Conservation (phyloP, 1,140 invertebrate species). For the Trinorchestia longiramus region DNA sequence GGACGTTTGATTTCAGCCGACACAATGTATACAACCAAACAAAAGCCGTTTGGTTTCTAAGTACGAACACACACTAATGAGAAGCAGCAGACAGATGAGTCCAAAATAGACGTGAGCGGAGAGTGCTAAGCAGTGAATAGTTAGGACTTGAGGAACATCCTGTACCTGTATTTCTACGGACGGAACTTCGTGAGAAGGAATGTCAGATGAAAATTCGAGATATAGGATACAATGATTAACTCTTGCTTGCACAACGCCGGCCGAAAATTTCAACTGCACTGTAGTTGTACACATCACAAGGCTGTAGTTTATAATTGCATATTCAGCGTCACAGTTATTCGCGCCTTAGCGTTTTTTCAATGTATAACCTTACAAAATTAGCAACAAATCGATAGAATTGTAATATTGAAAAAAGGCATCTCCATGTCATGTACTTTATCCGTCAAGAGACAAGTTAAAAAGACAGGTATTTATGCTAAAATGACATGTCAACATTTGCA, state of each 20-base stretch:
- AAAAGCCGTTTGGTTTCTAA: neutral
- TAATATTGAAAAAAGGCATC: neutral
- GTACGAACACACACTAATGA: neutral
- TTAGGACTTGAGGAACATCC: neutral
- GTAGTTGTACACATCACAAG: neutral
- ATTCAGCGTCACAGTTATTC: neutral
- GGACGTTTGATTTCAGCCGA: neutral
- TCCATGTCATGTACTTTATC: neutral
- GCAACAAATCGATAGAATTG: neutral
- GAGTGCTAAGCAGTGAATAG: neutral
- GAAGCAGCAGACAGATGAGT: neutral
- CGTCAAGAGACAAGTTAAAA: neutral
- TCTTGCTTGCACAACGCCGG: neutral
- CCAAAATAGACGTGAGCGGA: neutral
- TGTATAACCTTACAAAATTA: neutral
- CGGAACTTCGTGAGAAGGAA: neutral
- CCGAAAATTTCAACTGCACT: neutral
- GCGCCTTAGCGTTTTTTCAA: neutral
- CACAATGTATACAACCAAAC: neutral
- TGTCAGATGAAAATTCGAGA: neutral
- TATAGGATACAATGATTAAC: neutral
- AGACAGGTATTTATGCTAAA: too few species aligned
- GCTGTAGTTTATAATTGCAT: neutral
- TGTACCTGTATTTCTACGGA: neutral
- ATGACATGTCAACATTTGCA: too few species aligned